Evolutionary conservation across 2,113 vertebrate genomes (phyloP), one percentile per base, ranked within the genome.

Genomic region (Taxidea taxus): DNA sequence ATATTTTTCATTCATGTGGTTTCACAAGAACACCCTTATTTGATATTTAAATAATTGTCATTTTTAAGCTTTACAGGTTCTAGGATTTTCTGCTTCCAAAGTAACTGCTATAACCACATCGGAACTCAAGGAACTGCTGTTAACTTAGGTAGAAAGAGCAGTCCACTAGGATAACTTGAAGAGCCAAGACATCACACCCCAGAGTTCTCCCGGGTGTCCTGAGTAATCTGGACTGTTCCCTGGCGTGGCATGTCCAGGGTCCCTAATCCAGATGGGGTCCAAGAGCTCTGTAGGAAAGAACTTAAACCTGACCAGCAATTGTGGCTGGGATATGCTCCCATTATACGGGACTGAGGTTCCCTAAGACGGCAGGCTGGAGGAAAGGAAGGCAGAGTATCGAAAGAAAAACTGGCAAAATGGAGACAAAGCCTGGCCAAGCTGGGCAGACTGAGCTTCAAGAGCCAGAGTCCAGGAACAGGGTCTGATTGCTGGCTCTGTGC

Each of bases 21-120:
- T 90, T 97, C 70, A 56, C 39, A 86, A 62, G 62, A 96, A 92
- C 29, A 83, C 18, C 87, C 39, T 87, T 89, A 84, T 85, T 97
- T 81, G 34, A 37, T 94, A 77, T n/a, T 20, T 25, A 74, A 93
- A 75, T 72, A 85, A 54, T 42, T 75, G 12, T 51, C 20, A 81
- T 86, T 72, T 84, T 75, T 82, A 78, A 96, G 39, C 1, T 83
- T 62, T 92, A 74, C 6, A 72, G 29, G 42, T 78, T 70, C 78
- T 90, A 25, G 23, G 21, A 0, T 87, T 95, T 31, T 87, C 75
- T 90, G 34, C 44, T 83, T 44, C 37, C 60, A 64, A 90, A 66
- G 4, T 54, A 29, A 77, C 34, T 51, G 11, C 31, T 4, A 82
- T 23, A 9, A 16, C 47, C n/a, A 66, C 54, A 77, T 37, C 11